These are phyloP conservation scores for Drosophila subquinaria DNA, from an alignment of 2,888 invertebrate genomes.

Conservation along the genomic window DNA sequence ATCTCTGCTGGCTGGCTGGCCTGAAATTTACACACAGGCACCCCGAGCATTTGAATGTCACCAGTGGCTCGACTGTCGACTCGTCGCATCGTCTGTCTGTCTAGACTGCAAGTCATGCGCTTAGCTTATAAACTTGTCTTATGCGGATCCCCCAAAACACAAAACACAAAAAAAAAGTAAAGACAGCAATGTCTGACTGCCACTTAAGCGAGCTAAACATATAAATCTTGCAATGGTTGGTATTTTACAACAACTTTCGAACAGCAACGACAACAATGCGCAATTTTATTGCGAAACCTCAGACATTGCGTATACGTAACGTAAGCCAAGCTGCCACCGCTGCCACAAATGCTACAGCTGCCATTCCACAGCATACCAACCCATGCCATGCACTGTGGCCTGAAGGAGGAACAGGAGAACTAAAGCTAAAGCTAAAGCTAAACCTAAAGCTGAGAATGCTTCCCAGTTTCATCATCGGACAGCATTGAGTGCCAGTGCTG, in stretches of 20 bases:
- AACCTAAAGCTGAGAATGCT: slow-evolving; percentile 33
- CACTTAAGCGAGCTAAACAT: slow-evolving; percentile 78
- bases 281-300: slow-evolving; percentile 77
- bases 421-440: slow-evolving; percentile 4
- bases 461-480: slow-evolving; percentile 34
- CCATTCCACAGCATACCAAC: not conserved
- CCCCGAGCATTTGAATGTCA: slow-evolving; percentile 70
- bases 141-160: slow-evolving; percentile 56
- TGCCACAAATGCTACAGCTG: slow-evolving; percentile 68
- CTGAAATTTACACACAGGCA: slow-evolving; percentile 39
- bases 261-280: slow-evolving; percentile 66
- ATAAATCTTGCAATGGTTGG: slow-evolving; percentile 77
- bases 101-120: slow-evolving; percentile 63
- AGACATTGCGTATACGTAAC: slow-evolving; percentile 77
- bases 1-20: slow-evolving; percentile 55
- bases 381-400: slow-evolving; percentile 61
- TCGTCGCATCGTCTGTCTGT: slow-evolving; percentile 53
- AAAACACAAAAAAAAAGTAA: slow-evolving; percentile 5
- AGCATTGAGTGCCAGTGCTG: slow-evolving; percentile 34
- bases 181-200: slow-evolving; percentile 74
- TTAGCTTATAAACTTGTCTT: slow-evolving; percentile 73
- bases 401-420: slow-evolving; percentile 28
- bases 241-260: slow-evolving; percentile 56
- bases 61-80: slow-evolving; percentile 37
- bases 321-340: slow-evolving; percentile 55